A percentile compares a stretch with the other conserved stretches of the same genome.
phyloP scores from a whole-genome alignment of 1,140 invertebrate species.

The Drosophila nigrodunni region DNA sequence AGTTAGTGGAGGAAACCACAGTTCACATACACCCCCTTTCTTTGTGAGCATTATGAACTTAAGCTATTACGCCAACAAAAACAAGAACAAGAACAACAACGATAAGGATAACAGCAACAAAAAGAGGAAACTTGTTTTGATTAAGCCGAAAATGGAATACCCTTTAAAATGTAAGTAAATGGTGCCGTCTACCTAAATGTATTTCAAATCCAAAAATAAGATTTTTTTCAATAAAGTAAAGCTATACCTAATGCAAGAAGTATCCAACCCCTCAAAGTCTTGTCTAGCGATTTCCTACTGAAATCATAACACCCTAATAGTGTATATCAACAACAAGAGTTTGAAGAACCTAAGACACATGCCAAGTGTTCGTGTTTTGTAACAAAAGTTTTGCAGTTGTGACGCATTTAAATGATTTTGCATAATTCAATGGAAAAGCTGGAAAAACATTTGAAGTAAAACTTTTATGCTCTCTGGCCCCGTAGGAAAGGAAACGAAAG shows the following conservation, averaged over 20 bases:
- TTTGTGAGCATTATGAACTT: conserved; percentile 75
- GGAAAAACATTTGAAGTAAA: conserved; percentile 24
- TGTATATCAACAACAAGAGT: conserved; percentile 49
- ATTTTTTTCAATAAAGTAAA: too few relatives aligned
- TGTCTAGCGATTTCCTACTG: too few relatives aligned
- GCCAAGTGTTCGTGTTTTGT: conserved; percentile 54
- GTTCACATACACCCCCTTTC: conserved; percentile 4
- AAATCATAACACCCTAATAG: background rate
- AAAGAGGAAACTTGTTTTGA: conserved; percentile 36
- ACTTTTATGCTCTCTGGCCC: conserved; percentile 42
- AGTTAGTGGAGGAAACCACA: background rate
- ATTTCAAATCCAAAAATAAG: too few relatives aligned
- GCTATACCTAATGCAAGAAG: too few relatives aligned
- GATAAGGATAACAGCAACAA: too few relatives aligned
- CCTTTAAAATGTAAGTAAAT: too few relatives aligned
- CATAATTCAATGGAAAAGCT: conserved; percentile 70
- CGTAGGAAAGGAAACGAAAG: conserved; percentile 5
- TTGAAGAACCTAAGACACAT: conserved; percentile 67
- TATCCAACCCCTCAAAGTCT: too few relatives aligned
- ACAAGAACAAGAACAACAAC: conserved; percentile 43
- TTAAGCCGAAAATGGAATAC: background rate
- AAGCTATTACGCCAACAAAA: conserved; percentile 52
- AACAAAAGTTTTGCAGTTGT: conserved; percentile 58
- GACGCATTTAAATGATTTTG: conserved; percentile 81
- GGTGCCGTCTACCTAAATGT: too few relatives aligned